Base-by-base conservation (phyloP, 2,113 vertebrate genomes). In the Thymallus thymallus region DNA sequence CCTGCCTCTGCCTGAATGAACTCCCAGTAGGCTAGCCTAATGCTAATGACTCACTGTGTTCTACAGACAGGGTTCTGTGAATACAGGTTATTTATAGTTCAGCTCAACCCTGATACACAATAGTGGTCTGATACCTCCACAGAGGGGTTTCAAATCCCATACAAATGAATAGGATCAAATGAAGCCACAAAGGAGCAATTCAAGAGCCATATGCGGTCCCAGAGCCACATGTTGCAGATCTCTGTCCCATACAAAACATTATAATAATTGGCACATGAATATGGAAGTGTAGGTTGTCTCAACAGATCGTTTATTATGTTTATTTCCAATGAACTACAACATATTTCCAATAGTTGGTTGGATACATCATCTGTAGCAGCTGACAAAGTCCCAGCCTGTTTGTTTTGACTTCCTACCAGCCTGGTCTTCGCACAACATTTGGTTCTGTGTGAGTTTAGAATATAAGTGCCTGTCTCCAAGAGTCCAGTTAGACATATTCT, bases 31-130 rank as follows among this genome's bases (percentile, higher is more conserved):
- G n/a, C 56, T 60, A 60, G 56, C 20, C 51, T 45, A 35, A 67
- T 51, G 64, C 51, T 68, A 24, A 77, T 72, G 73, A 68, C 56
- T 60, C 70, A 62, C 65, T n/a, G 26, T n/a, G 26, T 45, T 32
- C 23, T 26, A 51, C 70, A 61, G 32, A 51, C 35, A 18, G 75
- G 26, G 75, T 55, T 64, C 45, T 66, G 14, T 60, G 56, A 60
- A 10, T 22, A 22, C n/a, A 60, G 56, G 18, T 60, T 60, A 60
- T 60, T 60, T 23, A 60, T 60, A 60, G 56, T 16, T 3, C 5
- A 10, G 16, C 56, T 23, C 56, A n/a, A 22, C 20, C 35, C 13
- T 51, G 48, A 14, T 51, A 51, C 46, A 51, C 46, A 18, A 18
- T 18, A 18, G 1, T 0, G 46, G 46, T 51, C 14, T 14, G 46